Conservation (phyloP, 92 coral and sea anemone genomes). For the Parazoanthus swiftii region DNA sequence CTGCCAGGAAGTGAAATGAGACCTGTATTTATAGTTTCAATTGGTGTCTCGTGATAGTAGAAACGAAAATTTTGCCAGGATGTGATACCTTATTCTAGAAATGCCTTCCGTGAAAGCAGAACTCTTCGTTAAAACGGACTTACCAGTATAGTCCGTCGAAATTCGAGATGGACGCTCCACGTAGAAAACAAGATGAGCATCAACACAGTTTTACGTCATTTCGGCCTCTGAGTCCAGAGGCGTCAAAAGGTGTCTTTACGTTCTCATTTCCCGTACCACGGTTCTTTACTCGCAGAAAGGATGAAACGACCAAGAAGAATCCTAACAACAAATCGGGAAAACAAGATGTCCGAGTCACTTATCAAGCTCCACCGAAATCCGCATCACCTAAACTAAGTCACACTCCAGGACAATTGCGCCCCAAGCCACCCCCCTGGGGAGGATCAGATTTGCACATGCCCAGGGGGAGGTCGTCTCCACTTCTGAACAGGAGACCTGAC, state of each 20-base stretch:
- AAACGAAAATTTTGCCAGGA: background rate
- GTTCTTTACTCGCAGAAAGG: slow-evolving; percentile 62
- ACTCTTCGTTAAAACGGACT: background rate
- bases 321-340: slow-evolving; percentile 36
- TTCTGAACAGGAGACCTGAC: slow-evolving; percentile 34
- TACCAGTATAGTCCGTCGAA: background rate
- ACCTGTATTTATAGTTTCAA: background rate
- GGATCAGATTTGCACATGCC: slow-evolving; percentile 45
- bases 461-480: slow-evolving; percentile 72
- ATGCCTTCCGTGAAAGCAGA: background rate
- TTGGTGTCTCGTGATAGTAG: background rate
- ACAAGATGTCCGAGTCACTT: slow-evolving; percentile 29
- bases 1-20: background rate
- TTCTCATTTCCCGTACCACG: slow-evolving; percentile 50
- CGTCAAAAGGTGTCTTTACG: slow-evolving; percentile 62
- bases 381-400: background rate
- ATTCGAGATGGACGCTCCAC: slow-evolving; percentile 28
- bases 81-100: background rate
- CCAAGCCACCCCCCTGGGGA: slow-evolving; percentile 34
- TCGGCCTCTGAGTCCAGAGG: slow-evolving; percentile 87
- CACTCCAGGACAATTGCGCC: background rate
- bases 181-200: slow-evolving; percentile 41
- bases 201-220: slow-evolving; percentile 84
- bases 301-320: slow-evolving; percentile 49
- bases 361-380: slow-evolving; percentile 6